Percentiles rank a stretch among this genome's conserved stretches.
These are phyloP conservation scores for Glomeris maerens DNA, from an alignment of 1,140 invertebrate species.

Conservation along the genomic window DNA sequence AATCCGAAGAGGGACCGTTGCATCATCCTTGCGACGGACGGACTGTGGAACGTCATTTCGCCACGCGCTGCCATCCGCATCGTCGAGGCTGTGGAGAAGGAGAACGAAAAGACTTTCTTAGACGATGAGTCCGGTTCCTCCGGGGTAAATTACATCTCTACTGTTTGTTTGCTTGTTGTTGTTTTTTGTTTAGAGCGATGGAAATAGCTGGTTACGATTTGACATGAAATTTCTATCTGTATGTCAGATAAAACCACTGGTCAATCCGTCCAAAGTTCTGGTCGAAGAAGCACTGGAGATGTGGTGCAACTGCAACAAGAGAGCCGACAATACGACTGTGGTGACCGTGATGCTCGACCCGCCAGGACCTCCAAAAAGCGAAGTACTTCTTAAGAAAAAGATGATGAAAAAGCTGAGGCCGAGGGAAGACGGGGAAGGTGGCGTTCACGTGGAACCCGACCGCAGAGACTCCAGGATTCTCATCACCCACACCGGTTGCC, in stretches of 20 bases:
- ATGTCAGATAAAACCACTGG: constrained; percentile 37
- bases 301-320: constrained; percentile 53
- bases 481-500: not conserved
- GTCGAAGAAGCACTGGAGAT: constrained; percentile 68
- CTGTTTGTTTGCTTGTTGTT: not conserved
- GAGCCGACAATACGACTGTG: constrained; percentile 89
- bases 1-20: constrained; percentile 65
- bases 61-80: constrained; percentile 66
- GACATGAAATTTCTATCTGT: constrained; percentile 14
- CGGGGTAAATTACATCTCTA: constrained; percentile 5
- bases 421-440: constrained; percentile 15
- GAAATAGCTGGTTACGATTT: too few relatives aligned
- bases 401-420: constrained; percentile 18
- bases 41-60: constrained; percentile 88
- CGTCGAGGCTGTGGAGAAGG: constrained; percentile 62
- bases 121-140: constrained; percentile 12
- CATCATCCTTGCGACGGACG: constrained; percentile 89
- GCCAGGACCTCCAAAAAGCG: constrained; percentile 52
- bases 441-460: not conserved
- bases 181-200: constrained; percentile 4
- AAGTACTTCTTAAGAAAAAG: constrained; percentile 19
- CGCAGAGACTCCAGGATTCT: constrained; percentile 4
- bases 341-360: constrained; percentile 86
- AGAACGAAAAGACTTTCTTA: constrained; percentile 49
- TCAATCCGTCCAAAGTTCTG: constrained; percentile 78